Evolutionary conservation across 2,888 invertebrate species (phyloP).

Genomic region (Cephonodes hylas): DNA sequence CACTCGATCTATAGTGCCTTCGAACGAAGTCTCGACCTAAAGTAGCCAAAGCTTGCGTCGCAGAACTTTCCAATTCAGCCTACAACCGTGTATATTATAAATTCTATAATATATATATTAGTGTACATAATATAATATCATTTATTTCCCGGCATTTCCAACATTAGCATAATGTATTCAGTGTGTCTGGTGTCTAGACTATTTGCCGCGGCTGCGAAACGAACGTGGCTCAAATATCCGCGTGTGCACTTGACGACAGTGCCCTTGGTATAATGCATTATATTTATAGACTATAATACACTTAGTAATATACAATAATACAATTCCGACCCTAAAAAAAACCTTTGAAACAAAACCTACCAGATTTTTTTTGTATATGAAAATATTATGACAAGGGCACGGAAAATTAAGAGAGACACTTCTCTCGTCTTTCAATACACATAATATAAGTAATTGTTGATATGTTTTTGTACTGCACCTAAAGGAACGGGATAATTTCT

Average conservation of each 20-base stretch:
- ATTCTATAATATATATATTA: background rate
- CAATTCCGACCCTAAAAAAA: background rate
- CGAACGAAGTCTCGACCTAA: too few relatives aligned
- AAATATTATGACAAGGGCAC: too few relatives aligned
- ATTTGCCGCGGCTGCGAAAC: background rate
- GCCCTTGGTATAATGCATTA: background rate
- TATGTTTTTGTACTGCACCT: too few relatives aligned
- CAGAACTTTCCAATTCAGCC: too few relatives aligned
- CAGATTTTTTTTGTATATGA: too few relatives aligned
- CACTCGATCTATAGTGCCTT: too few relatives aligned
- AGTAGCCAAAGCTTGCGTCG: too few relatives aligned
- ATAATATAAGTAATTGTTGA: too few relatives aligned
- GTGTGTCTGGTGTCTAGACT: background rate
- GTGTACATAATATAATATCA: background rate
- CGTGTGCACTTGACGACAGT: background rate
- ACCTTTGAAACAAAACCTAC: too few relatives aligned
- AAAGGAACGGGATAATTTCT: too few relatives aligned
- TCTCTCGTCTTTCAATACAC: too few relatives aligned
- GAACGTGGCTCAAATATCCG: constrained; percentile 5
- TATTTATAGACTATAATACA: background rate
- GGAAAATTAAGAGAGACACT: too few relatives aligned
- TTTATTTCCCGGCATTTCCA: background rate
- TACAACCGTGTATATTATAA: background rate
- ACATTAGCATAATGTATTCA: constrained; percentile 4
- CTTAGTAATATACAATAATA: background rate